These are phyloP conservation scores for Hirtodrosophila trivittata DNA, from an alignment of 2,888 invertebrate genomes.

Conservation along the genomic window DNA sequence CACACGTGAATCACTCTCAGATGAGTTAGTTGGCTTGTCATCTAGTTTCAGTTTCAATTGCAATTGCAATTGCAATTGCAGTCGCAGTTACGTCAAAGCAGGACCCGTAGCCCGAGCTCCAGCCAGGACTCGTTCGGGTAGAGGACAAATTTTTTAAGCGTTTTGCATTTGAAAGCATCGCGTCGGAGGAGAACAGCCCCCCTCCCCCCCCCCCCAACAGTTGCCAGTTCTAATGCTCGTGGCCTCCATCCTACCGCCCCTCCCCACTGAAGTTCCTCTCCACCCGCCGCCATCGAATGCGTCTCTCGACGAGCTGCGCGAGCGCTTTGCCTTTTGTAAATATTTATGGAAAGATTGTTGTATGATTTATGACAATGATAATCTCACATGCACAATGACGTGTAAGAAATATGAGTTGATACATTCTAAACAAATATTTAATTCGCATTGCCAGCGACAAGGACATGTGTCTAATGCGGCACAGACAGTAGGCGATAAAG, in stretches of 20 bases:
- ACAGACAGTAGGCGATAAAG: slow-evolving; percentile 11
- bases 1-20: not conserved
- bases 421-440: slow-evolving; percentile 74
- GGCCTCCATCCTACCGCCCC: not conserved
- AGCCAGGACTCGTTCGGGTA: too few relatives aligned
- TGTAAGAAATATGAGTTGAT: slow-evolving; percentile 74
- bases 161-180: slow-evolving; percentile 45
- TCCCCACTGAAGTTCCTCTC: not conserved
- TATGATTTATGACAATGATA: slow-evolving; percentile 76
- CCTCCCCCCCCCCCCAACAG: too few relatives aligned
- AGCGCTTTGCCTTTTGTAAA: slow-evolving; percentile 68
- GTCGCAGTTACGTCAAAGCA: not conserved
- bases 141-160: slow-evolving; percentile 39
- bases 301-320: too few relatives aligned
- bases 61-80: slow-evolving; percentile 8
- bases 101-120: too few relatives aligned
- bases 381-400: slow-evolving; percentile 75
- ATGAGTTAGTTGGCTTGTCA: slow-evolving; percentile 37
- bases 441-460: slow-evolving; percentile 50
- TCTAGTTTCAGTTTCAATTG: slow-evolving; percentile 31
- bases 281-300: too few relatives aligned
- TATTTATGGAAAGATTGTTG: slow-evolving; percentile 75
- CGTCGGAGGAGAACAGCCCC: too few relatives aligned
- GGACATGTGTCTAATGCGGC: slow-evolving; percentile 27
- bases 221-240: too few relatives aligned